Evolutionary conservation across 1,140 invertebrate species (phyloP).

Genomic region (Popillia japonica): DNA sequence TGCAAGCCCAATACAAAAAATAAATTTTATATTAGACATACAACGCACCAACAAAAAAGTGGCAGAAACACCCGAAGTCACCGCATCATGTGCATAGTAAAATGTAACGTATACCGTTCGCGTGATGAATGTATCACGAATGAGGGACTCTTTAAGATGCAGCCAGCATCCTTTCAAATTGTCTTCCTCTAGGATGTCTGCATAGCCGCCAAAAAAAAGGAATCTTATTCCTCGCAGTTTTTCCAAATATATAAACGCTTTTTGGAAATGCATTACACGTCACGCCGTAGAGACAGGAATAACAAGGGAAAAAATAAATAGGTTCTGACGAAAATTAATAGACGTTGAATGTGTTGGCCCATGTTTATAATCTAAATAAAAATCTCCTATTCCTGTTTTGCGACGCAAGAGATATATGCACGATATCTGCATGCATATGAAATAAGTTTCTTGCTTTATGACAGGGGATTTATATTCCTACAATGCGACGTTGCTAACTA

Average conservation of each 20-base stretch:
- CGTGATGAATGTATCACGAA: background rate
- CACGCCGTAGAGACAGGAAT: background rate
- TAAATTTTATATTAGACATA: no score
- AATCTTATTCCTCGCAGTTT: background rate
- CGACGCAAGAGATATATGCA: background rate
- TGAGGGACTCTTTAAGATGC: background rate
- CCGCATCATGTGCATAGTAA: no score
- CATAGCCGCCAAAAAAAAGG: background rate
- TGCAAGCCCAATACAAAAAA: no score
- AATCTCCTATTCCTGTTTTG: background rate
- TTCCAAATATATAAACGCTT: slow-evolving; percentile 2
- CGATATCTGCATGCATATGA: background rate
- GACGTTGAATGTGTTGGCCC: background rate
- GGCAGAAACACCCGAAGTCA: no score
- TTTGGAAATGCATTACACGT: background rate
- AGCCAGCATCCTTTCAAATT: background rate
- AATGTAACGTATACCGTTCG: no score
- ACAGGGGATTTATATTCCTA: no score
- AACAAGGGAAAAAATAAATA: background rate
- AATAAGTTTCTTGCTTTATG: no score
- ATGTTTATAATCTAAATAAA: background rate
- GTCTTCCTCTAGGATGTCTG: background rate
- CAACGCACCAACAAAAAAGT: no score
- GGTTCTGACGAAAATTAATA: background rate
- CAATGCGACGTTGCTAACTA: no score